Conservation (phyloP, 1,140 invertebrate genomes). For the Linepithema humile region DNA sequence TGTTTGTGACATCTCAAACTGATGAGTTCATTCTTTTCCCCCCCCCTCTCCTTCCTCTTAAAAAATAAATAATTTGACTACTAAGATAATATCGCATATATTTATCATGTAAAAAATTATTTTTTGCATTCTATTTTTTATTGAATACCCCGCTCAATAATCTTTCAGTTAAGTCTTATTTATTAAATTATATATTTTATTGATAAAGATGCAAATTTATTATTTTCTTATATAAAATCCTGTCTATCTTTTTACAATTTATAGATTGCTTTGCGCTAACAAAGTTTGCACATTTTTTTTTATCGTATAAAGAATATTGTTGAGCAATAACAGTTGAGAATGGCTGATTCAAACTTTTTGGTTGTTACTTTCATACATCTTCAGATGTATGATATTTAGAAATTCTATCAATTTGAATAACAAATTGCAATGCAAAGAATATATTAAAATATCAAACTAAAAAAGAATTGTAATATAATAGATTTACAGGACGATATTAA, state of each 20-base stretch:
- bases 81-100: background rate
- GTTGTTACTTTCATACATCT: too few species aligned
- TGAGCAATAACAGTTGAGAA: constrained; percentile 31
- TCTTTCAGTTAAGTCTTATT: constrained; percentile 4
- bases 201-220: constrained; percentile 25
- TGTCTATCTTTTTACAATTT: constrained; percentile 30
- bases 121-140: background rate
- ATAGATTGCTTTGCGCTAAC: background rate
- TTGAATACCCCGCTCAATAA: background rate
- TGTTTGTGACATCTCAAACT: background rate
- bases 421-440: constrained; percentile 26
- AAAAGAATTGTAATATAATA: constrained; percentile 40
- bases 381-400: too few species aligned
- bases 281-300: constrained; percentile 9
- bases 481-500: constrained; percentile 44
- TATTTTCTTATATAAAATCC: constrained; percentile 34
- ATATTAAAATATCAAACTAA: constrained; percentile 63
- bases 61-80: background rate
- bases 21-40: background rate
- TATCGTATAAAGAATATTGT: constrained; percentile 7
- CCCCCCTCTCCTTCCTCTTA: background rate
- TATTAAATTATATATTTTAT: constrained; percentile 34
- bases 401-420: background rate
- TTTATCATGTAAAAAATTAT: background rate
- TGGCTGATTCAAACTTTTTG: constrained; percentile 2